phyloP scores from a whole-genome alignment of 2,113 vertebrate genomes.

The Reinhardtius hippoglossoides region DNA sequence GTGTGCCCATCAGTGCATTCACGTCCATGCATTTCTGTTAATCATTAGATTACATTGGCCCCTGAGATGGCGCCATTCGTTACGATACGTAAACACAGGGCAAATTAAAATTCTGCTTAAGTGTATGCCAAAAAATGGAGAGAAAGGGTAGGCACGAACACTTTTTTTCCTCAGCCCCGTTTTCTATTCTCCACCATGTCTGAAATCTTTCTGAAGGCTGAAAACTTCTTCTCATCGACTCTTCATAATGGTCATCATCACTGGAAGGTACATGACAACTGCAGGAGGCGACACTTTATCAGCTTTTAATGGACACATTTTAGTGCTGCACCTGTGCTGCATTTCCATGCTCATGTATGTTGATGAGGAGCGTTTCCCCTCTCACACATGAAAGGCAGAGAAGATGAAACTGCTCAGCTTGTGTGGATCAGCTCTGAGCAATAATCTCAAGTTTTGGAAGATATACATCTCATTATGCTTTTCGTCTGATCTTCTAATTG shows the following conservation, averaged over 20 bases:
- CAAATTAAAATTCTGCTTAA: conserved; percentile 73
- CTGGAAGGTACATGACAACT: background rate
- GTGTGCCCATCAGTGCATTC: conserved; percentile 45
- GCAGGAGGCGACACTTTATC: background rate
- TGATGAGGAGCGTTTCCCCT: conserved; percentile 31
- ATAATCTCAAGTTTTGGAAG: background rate
- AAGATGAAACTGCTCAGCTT: background rate
- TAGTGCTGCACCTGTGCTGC: background rate
- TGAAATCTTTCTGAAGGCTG: conserved; percentile 19
- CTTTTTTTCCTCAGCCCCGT: conserved; percentile 12
- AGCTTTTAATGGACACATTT: background rate
- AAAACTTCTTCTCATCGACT: conserved; percentile 15
- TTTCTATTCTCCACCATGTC: conserved; percentile 33
- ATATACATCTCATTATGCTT: conserved; percentile 15
- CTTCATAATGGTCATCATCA: background rate
- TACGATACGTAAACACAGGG: conserved; percentile 70
- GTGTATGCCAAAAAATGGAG: conserved; percentile 64
- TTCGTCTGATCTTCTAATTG: conserved; percentile 5
- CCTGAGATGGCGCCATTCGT: conserved; percentile 67
- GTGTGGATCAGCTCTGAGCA: background rate
- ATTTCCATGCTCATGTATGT: conserved; percentile 24
- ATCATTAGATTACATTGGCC: conserved; percentile 75
- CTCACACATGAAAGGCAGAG: conserved; percentile 44
- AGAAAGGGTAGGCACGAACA: conserved; percentile 37
- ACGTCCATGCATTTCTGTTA: conserved; percentile 62